Evolutionary conservation across 2,797 vertebrate genomes (phyloP), one percentile per base, ranked within the genome.

Genomic region (Falco rusticolus): DNA sequence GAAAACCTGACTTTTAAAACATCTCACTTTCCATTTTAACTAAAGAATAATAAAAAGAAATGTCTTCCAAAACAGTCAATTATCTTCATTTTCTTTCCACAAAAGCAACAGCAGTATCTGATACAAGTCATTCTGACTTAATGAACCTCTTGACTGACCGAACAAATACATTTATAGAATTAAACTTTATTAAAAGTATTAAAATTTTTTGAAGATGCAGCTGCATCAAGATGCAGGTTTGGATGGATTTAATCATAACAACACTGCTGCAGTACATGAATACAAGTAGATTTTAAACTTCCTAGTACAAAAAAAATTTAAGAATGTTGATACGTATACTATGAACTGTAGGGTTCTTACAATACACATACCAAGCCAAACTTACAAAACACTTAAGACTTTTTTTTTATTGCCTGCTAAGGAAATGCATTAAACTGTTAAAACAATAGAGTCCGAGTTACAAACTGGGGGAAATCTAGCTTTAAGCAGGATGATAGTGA

Each of bases 131-230:
- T 48, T 63, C 25, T 29, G 77, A 81, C 19, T 80, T 66, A 85
- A 60, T 3, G 2, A 41, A 48, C 3, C 22, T 3, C 0, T 28
- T 53, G 26, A 80, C 18, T 54, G 21, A 50, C 11, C 8, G 8
- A 39, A 78, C 8, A 85, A 64, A 45, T 20, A 34, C 4, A 33
- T 41, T 43, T n/a, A 77, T 3, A 70, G 25, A 74, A 80, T 25
- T 3, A 61, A 92, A 93, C 11, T 14, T 57, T 14, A 64, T 39
- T 34, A 68, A 76, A 85, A 65, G 45, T 15, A 65, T 6, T 69
- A 6, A 78, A 10, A 39, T 34, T 39, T 65, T 65, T 69, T 47
- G 18, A 80, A 83, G 37, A 60, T 6, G 17, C 20, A 50, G 22
- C n/a, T 51, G 9, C 50, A 68, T 39, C 26, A 69, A 64, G 16